Base-by-base conservation (phyloP, 1,140 invertebrate genomes). In the Heterodera schachtii region DNA sequence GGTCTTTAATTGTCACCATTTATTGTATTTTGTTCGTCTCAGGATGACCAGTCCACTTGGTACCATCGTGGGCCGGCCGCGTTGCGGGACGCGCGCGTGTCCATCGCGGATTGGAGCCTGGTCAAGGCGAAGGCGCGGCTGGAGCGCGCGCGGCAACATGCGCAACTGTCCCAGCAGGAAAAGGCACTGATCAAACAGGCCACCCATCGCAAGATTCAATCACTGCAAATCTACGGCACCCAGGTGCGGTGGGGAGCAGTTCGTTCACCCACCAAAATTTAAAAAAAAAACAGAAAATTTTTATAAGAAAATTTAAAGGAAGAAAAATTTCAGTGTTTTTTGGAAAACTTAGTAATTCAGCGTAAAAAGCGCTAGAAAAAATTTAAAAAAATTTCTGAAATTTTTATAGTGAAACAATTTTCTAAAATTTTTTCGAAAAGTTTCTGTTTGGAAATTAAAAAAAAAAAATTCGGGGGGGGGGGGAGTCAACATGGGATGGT, bases 61-160 rank as follows among this genome's bases (percentile, higher is more conserved):
- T 89, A 90, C 71, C 89, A 89, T 76, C 67, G 81, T 49, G 89
- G 86, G 11, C 84, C 88, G 46, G 46, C 69, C 11, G 84, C 76
- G 57, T 81, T 89, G 44, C 75, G 87, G 43, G 78, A 84, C 44
- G 88, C 88, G 19, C 78, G 88, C 11, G 84, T 90, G 57, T 16
- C 67, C 13, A 90, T 89, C 41, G 89, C 89, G 31, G 88, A 89
- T 77, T 89, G 78, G 79, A 87, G 85, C 67, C 73, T 89, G n/a
- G 80, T 52, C 46, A 73, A 83, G 49, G 89, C 88, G 21, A 88
- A 87, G 64, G 11, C 52, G 57, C 77, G 88, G 19, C 67, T 89
- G 9, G 86, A 83, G 13, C 81, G 80, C 44, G 88, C 89, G 1
- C 76, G 86, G 9, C 84, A 80, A 47, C 84, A 86, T 75, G 74